phyloP scores from a whole-genome alignment of 2,888 invertebrate genomes.

The Macrophya annulata region DNA sequence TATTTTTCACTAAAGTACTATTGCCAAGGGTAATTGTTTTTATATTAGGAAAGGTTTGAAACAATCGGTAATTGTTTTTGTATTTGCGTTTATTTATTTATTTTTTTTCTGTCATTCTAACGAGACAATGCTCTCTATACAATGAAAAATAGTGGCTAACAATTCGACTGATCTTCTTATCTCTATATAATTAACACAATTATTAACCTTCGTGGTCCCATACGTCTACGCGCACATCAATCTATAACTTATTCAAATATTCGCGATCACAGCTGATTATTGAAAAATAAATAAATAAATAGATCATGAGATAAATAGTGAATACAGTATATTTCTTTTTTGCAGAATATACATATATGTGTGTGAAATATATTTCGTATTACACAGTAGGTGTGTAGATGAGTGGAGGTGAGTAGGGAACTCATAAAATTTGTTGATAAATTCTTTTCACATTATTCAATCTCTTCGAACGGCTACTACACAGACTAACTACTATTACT shows the following conservation, averaged over 20 bases:
- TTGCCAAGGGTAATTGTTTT: neutral
- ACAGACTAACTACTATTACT: slow-evolving; percentile 44
- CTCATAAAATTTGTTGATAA: too few species aligned
- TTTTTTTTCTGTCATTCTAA: neutral
- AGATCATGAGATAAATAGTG: neutral
- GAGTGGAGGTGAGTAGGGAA: too few species aligned
- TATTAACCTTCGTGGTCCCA: neutral
- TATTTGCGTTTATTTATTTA: neutral
- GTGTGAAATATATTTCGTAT: too few species aligned
- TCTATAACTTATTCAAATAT: neutral
- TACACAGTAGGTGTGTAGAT: too few species aligned
- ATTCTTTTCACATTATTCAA: neutral
- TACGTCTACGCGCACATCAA: neutral
- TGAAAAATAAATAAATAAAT: neutral
- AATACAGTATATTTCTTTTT: neutral
- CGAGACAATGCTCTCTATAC: neutral
- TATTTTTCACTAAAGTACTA: neutral
- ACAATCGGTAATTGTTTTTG: too few species aligned
- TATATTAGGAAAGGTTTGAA: too few species aligned
- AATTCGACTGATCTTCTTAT: slow-evolving; percentile 16
- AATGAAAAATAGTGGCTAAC: neutral
- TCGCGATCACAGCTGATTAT: neutral
- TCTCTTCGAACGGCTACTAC: slow-evolving; percentile 31
- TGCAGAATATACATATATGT: too few species aligned
- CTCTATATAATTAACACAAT: slow-evolving; percentile 3